Percentiles rank a stretch among this genome's conserved stretches.
phyloP scores from a whole-genome alignment of 2,888 invertebrate genomes.

The Encarsia formosa region DNA sequence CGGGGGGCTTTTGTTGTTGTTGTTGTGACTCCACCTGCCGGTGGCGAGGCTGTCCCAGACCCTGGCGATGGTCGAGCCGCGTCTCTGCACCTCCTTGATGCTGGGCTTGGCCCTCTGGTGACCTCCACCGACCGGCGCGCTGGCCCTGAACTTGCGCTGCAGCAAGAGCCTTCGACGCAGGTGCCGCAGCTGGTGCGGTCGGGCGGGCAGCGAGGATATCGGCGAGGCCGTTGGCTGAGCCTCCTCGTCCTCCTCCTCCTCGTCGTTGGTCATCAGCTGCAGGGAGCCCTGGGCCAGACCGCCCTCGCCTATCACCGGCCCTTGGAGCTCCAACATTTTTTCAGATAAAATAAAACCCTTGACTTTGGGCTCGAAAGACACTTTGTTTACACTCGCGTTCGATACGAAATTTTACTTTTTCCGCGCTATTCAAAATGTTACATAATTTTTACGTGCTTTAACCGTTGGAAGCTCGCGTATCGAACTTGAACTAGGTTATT shows the following conservation, averaged over 20 bases:
- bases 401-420: too few species aligned
- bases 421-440: too few species aligned
- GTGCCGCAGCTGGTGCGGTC: not conserved
- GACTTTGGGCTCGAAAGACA: too few species aligned
- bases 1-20: not conserved
- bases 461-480: too few species aligned
- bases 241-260: conserved; percentile 13
- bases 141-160: conserved; percentile 27
- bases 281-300: not conserved
- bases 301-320: conserved; percentile 14
- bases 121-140: conserved; percentile 1
- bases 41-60: conserved; percentile 42
- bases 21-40: conserved; percentile 30
- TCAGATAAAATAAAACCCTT: too few species aligned
- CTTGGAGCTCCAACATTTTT: conserved; percentile 21
- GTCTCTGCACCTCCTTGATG: conserved; percentile 10
- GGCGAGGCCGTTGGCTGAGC: not conserved
- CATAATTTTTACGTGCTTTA: too few species aligned
- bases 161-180: conserved; percentile 10
- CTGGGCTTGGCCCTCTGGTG: conserved; percentile 1
- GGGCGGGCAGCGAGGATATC: not conserved
- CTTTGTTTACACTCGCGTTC: too few species aligned
- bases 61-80: conserved; percentile 37
- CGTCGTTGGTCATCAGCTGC: conserved; percentile 2
- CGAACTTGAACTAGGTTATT: too few species aligned